Conservation (phyloP, 2,797 vertebrate species). For the Echeneis naucrates region DNA sequence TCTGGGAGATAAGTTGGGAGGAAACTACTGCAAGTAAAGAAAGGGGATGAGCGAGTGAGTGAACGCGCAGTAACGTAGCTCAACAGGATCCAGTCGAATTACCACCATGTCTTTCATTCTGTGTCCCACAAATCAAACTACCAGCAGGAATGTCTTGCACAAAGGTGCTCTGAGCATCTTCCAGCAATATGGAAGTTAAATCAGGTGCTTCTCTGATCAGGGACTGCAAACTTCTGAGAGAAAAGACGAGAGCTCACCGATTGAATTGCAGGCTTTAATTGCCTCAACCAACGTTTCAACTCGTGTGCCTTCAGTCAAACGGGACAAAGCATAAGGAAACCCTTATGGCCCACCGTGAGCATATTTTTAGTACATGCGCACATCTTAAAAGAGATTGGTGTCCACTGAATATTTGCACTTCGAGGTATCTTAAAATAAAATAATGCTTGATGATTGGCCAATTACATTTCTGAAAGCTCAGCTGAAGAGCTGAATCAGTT, state of each 20-base stretch:
- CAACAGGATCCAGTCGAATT: neutral
- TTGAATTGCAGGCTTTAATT: neutral
- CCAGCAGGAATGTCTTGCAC: neutral
- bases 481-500: no score
- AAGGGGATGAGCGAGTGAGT: neutral
- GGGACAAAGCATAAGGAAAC: no score
- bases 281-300: neutral
- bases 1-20: no score
- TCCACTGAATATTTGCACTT: slow-evolving; percentile 7
- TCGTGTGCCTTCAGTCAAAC: neutral
- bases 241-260: neutral
- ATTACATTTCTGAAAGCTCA: neutral
- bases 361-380: slow-evolving; percentile 3
- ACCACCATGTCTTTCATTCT: neutral
- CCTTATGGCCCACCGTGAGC: slow-evolving; percentile 8
- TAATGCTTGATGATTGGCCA: slow-evolving; percentile 52
- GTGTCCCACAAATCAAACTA: neutral
- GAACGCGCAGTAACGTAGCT: no score
- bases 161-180: neutral
- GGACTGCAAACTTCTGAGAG: neutral
- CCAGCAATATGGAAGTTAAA: neutral
- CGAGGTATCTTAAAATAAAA: slow-evolving; percentile 42
- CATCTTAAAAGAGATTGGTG: slow-evolving; percentile 26
- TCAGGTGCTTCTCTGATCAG: neutral
- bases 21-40: neutral